Evolutionary conservation across 2,113 vertebrate genomes (phyloP).

Genomic region (Notarius quadriscutis): DNA sequence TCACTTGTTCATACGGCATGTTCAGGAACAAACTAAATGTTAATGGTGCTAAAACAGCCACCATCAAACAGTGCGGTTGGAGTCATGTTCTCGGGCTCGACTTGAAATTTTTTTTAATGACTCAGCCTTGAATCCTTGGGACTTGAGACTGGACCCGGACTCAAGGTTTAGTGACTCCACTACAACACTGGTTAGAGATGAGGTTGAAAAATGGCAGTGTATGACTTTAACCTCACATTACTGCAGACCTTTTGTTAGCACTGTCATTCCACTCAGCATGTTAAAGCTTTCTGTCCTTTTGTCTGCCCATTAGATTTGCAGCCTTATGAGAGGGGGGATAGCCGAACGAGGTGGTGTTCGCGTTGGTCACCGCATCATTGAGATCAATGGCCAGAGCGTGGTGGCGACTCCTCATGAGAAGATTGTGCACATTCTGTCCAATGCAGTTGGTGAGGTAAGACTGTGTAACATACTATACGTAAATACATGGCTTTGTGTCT

Average conservation of each 20-base stretch:
- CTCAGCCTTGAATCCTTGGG: too few species aligned
- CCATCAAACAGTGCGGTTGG: too few species aligned
- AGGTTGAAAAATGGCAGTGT: not conserved
- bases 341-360: constrained; percentile 93
- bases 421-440: constrained; percentile 95
- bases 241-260: not conserved
- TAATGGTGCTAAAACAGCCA: too few species aligned
- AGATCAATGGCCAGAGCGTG: constrained; percentile 96
- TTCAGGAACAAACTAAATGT: too few species aligned
- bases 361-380: constrained; percentile 97
- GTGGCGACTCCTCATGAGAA: constrained; percentile 96
- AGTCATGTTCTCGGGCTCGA: too few species aligned
- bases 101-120: too few species aligned
- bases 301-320: constrained; percentile 82
- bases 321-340: constrained; percentile 96
- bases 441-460: constrained; percentile 93
- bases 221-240: not conserved
- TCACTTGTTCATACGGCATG: too few species aligned
- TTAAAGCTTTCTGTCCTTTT: not conserved
- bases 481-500: not conserved
- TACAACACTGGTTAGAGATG: too few species aligned
- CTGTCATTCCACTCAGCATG: not conserved
- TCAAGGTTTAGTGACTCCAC: too few species aligned
- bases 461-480: not conserved
- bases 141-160: too few species aligned